phyloP scores from a whole-genome alignment of 2,113 vertebrate species.

The Xiphorhynchus elegans region DNA sequence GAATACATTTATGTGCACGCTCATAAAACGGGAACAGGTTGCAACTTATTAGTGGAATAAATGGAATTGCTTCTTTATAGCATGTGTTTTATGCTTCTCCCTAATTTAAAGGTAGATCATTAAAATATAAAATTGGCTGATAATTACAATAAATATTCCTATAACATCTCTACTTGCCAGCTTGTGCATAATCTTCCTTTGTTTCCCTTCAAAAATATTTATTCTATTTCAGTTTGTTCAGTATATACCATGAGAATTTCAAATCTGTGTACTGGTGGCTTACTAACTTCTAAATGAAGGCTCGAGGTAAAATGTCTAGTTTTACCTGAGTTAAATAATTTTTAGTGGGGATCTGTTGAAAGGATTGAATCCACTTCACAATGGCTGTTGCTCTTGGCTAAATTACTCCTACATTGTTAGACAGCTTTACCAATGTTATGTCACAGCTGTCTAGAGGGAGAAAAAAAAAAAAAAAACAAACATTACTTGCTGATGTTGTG shows the following conservation, averaged over 20 bases:
- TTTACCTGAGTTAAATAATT: conserved; percentile 1
- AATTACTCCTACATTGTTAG: neutral
- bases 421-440: neutral
- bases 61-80: conserved; percentile 34
- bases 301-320: neutral
- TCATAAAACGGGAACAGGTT: conserved; percentile 23
- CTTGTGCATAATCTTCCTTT: neutral
- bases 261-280: neutral
- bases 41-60: conserved; percentile 36
- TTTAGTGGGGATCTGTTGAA: neutral
- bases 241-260: neutral
- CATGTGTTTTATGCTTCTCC: neutral
- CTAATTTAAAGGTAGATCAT: conserved; percentile 6
- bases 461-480: neutral
- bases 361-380: neutral
- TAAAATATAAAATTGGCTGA: conserved; percentile 20
- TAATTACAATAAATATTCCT: conserved; percentile 18
- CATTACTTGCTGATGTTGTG: neutral
- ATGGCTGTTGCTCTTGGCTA: neutral
- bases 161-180: neutral
- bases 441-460: neutral
- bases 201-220: neutral
- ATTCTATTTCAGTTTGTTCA: neutral
- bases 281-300: neutral
- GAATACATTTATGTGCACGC: neutral